phyloP scores from a whole-genome alignment of 2,888 invertebrate genomes.

The Steromphala cineraria region DNA sequence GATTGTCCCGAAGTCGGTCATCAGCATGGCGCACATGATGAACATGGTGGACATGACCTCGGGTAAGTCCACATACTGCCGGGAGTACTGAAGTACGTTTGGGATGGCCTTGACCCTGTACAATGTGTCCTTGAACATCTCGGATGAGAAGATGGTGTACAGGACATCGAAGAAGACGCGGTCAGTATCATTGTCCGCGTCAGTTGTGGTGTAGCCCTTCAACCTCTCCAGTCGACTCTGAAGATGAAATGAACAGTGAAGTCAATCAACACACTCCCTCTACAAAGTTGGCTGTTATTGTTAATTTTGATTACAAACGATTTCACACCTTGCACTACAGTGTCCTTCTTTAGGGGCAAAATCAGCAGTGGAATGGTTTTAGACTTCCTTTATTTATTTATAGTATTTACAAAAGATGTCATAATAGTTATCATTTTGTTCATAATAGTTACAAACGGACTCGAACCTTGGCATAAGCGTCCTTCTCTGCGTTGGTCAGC shows the following conservation, averaged over 20 bases:
- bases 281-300: background rate
- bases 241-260: background rate
- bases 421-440: no score
- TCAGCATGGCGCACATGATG: slow-evolving; percentile 42
- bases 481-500: slow-evolving; percentile 38
- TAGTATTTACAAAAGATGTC: no score
- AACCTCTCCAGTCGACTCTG: slow-evolving; percentile 43
- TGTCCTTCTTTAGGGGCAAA: slow-evolving; percentile 36
- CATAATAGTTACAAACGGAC: background rate
- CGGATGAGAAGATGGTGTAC: slow-evolving; percentile 34
- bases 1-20: slow-evolving; percentile 42
- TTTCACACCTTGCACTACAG: slow-evolving; percentile 42
- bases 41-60: slow-evolving; percentile 38
- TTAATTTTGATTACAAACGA: no score
- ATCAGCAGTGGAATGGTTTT: no score
- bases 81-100: slow-evolving; percentile 38
- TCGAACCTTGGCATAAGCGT: slow-evolving; percentile 44
- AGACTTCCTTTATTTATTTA: no score
- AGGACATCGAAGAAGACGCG: slow-evolving; percentile 39
- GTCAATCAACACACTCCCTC: background rate
- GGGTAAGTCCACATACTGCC: slow-evolving; percentile 34
- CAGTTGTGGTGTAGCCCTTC: slow-evolving; percentile 26
- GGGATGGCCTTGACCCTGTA: slow-evolving; percentile 46
- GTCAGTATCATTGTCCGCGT: slow-evolving; percentile 32
- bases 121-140: slow-evolving; percentile 42